Percentiles rank a stretch among this genome's conserved stretches.
Conservation (phyloP, 2,797 vertebrate species). For the Tympanoctomys barrerae region DNA sequence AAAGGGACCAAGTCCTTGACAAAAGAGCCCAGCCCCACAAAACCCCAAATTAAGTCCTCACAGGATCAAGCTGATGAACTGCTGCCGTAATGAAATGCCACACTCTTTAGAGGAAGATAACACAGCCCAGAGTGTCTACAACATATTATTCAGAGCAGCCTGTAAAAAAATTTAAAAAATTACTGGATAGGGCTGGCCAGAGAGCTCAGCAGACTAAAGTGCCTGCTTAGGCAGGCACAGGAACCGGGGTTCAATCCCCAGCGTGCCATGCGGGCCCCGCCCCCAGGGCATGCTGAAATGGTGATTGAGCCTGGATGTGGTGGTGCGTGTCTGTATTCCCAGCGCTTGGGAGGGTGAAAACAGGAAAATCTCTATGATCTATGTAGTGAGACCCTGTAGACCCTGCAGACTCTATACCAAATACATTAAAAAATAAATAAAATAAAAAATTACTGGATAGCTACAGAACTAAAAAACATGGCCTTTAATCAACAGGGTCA, state of each 20-base stretch:
- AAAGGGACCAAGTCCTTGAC: not conserved
- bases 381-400: too few relatives aligned
- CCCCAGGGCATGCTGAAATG: too few relatives aligned
- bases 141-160: not conserved
- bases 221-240: too few relatives aligned
- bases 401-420: too few relatives aligned
- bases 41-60: not conserved
- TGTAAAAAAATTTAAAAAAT: not conserved
- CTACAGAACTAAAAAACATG: not conserved
- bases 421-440: not conserved
- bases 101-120: conserved; percentile 14
- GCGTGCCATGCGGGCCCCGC: too few relatives aligned
- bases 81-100: not conserved
- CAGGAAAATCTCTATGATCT: too few relatives aligned
- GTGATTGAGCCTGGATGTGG: too few relatives aligned
- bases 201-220: too few relatives aligned
- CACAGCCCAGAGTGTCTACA: conserved; percentile 17
- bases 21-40: not conserved
- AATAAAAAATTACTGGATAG: not conserved
- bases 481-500: not conserved
- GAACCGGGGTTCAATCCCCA: too few relatives aligned
- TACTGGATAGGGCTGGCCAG: too few relatives aligned
- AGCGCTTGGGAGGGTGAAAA: too few relatives aligned
- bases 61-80: not conserved
- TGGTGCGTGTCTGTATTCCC: too few relatives aligned